A percentile compares a stretch with the other conserved stretches of the same genome.
Conservation (phyloP, 2,113 vertebrate genomes). For the Eurypyga helias region DNA sequence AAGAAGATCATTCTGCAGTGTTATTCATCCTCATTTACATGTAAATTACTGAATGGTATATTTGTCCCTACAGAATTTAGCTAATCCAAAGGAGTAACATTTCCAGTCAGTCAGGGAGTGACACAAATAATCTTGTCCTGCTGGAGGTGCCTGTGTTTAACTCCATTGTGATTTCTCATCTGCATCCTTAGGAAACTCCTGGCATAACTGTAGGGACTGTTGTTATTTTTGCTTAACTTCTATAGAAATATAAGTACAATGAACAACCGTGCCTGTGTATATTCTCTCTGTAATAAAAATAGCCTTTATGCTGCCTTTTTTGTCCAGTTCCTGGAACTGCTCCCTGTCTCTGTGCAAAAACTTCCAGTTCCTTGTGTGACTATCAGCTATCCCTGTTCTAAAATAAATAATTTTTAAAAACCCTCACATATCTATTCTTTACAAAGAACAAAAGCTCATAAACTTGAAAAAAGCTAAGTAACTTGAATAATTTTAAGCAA, state of each 20-base stretch:
- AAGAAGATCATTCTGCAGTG: not conserved
- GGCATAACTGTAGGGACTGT: not conserved
- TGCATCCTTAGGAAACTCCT: not conserved
- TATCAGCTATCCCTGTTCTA: not conserved
- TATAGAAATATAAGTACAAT: not conserved
- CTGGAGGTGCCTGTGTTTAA: not conserved
- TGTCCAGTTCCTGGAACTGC: constrained; percentile 28
- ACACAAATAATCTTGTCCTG: not conserved
- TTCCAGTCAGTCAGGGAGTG: not conserved
- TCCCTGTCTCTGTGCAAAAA: not conserved
- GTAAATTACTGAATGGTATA: constrained; percentile 14
- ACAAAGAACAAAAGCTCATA: not conserved
- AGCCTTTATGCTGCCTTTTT: not conserved
- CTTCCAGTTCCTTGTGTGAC: not conserved
- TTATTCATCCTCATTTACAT: constrained; percentile 39
- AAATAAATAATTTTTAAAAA: not conserved
- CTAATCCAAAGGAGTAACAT: constrained; percentile 2
- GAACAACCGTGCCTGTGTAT: not conserved
- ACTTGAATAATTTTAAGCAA: not conserved
- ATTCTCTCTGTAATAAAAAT: not conserved
- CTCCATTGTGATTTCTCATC: not conserved
- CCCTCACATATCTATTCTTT: not conserved
- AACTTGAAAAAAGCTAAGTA: not conserved
- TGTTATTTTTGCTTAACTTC: not conserved
- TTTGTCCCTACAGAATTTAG: constrained; percentile 20